Evolutionary conservation across 2,113 vertebrate genomes (phyloP).

Genomic region (Melanerpes aurifrons): DNA sequence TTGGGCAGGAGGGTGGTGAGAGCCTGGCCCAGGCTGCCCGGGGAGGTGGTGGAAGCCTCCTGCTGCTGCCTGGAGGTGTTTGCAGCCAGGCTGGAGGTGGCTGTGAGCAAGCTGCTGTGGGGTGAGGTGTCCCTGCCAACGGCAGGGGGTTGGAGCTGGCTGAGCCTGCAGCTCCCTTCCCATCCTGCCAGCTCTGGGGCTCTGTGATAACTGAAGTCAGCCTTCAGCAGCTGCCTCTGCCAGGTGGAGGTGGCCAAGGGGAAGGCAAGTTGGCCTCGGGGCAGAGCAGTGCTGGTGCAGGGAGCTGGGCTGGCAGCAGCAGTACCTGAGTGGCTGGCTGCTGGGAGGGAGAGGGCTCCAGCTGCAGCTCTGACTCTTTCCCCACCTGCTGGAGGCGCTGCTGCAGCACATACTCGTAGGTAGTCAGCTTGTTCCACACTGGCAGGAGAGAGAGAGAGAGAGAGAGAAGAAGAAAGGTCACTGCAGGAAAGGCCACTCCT

Average conservation of each 20-base stretch:
- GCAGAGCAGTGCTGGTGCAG: not conserved
- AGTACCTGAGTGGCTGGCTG: constrained; percentile 79
- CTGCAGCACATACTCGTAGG: constrained; percentile 93
- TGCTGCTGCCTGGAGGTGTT: too few relatives aligned
- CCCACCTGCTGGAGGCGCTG: constrained; percentile 86
- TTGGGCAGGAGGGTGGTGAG: too few relatives aligned
- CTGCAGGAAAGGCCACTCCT: not conserved
- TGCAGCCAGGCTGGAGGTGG: too few relatives aligned
- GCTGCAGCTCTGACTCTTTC: constrained; percentile 72
- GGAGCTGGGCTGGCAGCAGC: not conserved
- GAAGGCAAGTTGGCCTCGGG: not conserved
- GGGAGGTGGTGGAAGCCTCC: too few relatives aligned
- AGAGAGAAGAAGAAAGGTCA: constrained; percentile 18
- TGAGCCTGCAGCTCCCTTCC: too few relatives aligned
- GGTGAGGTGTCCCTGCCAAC: too few relatives aligned
- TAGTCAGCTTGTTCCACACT: constrained; percentile 97
- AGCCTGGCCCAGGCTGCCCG: too few relatives aligned
- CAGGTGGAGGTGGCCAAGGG: not conserved
- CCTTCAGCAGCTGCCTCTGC: not conserved
- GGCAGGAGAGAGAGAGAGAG: not conserved
- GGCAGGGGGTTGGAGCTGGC: too few relatives aligned
- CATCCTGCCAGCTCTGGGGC: too few relatives aligned
- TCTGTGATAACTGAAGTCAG: too few relatives aligned
- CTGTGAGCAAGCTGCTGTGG: too few relatives aligned
- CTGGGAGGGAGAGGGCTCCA: constrained; percentile 68